Conservation (phyloP, 2,888 invertebrate genomes). For the Adineta ricciae region DNA sequence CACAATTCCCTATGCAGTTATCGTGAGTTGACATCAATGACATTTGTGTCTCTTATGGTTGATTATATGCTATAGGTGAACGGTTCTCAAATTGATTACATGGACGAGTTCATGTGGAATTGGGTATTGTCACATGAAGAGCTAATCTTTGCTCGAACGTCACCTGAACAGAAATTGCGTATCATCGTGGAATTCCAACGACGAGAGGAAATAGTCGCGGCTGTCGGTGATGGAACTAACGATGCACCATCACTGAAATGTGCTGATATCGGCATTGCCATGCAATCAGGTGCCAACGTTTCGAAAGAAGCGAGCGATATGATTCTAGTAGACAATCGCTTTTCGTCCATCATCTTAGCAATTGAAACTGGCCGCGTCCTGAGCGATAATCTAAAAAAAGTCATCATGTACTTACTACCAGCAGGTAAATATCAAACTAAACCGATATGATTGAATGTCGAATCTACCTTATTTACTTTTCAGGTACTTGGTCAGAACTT, state of each 20-base stretch:
- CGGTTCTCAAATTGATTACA: not conserved
- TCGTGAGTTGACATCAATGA: not conserved
- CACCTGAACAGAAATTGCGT: slow-evolving; percentile 98
- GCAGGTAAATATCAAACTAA: too few species aligned
- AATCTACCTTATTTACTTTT: too few species aligned
- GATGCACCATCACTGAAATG: slow-evolving; percentile 99
- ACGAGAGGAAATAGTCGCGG: slow-evolving; percentile 94
- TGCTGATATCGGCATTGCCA: slow-evolving; percentile 71
- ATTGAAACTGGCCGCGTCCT: slow-evolving; percentile 99
- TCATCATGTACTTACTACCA: slow-evolving; percentile 79
- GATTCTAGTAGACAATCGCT: slow-evolving; percentile 99
- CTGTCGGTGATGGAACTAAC: slow-evolving; percentile 99
- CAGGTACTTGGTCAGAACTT: too few species aligned
- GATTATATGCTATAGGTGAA: not conserved
- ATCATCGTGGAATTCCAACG: slow-evolving; percentile 94
- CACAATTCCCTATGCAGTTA: not conserved
- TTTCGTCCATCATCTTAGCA: slow-evolving; percentile 96
- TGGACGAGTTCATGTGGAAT: not conserved
- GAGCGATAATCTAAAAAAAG: slow-evolving; percentile 99
- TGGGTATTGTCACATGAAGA: not conserved
- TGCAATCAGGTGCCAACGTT: slow-evolving; percentile 99
- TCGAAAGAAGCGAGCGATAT: slow-evolving; percentile 97
- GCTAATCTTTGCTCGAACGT: slow-evolving; percentile 78
- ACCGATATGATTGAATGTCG: too few species aligned
- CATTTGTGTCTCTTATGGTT: too few species aligned